Conservation (phyloP, 2,888 invertebrate genomes). For the Drosophila pegasa region DNA sequence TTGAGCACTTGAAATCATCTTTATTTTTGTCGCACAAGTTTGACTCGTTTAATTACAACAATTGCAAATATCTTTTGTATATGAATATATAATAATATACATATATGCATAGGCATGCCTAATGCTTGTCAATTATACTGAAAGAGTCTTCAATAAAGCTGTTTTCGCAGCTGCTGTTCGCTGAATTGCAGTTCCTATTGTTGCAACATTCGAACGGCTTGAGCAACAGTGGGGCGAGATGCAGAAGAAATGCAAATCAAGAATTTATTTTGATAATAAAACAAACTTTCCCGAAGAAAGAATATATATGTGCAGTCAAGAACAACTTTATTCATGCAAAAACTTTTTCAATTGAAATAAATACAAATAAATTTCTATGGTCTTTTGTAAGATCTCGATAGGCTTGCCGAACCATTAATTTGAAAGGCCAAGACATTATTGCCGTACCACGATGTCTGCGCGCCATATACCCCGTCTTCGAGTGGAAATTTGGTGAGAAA, state of each 20-base stretch:
- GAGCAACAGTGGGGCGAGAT: neutral
- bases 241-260: neutral
- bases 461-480: conserved; percentile 37
- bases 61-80: neutral
- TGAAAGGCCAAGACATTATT: neutral
- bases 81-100: neutral
- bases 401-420: conserved; percentile 12
- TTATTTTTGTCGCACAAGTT: conserved; percentile 4
- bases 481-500: conserved; percentile 38
- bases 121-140: neutral
- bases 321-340: neutral
- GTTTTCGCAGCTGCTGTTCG: conserved; percentile 3
- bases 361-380: neutral
- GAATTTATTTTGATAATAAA: neutral
- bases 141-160: conserved; percentile 1
- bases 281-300: too few relatives aligned
- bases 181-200: conserved; percentile 4
- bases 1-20: neutral
- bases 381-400: neutral
- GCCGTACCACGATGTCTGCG: conserved; percentile 30
- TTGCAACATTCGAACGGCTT: neutral
- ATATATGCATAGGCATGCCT: neutral
- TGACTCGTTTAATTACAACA: neutral
- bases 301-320: too few relatives aligned
- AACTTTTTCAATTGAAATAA: neutral